Evolutionary conservation across 2,888 invertebrate species (phyloP).

Genomic region (Eristalis intricaria): DNA sequence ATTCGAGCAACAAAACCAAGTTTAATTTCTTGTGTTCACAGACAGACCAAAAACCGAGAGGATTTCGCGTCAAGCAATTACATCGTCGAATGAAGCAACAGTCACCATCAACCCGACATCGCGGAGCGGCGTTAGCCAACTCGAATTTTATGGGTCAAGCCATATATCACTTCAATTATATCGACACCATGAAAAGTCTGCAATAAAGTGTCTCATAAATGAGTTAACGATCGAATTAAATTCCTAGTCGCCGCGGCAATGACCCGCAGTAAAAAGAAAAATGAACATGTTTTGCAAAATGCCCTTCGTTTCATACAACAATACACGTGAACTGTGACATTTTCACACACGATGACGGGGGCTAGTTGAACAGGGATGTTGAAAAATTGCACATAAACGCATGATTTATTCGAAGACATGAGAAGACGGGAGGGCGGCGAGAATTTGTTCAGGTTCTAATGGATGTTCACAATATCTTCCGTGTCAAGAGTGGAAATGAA

Average conservation of each 20-base stretch:
- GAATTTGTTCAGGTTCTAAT: no score
- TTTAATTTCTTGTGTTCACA: neutral
- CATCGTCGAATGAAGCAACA: neutral
- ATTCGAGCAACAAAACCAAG: conserved; percentile 6
- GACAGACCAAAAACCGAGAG: neutral
- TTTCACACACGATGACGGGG: no score
- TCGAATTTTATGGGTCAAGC: neutral
- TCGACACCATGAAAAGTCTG: neutral
- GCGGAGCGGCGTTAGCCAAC: neutral
- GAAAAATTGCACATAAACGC: no score
- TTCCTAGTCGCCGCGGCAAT: neutral
- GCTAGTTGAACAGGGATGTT: no score
- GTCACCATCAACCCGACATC: neutral
- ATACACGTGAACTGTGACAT: neutral
- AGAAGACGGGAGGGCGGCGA: no score
- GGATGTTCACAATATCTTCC: no score
- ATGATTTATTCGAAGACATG: no score
- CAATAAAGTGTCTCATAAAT: neutral
- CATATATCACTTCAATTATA: neutral
- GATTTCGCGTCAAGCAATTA: neutral
- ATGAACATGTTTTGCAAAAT: neutral
- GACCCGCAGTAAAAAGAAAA: neutral
- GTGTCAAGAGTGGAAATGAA: no score
- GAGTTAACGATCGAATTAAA: neutral
- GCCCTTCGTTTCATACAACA: neutral